Conservation (phyloP, 2,113 vertebrate species). For the Hydropotes inermis region DNA sequence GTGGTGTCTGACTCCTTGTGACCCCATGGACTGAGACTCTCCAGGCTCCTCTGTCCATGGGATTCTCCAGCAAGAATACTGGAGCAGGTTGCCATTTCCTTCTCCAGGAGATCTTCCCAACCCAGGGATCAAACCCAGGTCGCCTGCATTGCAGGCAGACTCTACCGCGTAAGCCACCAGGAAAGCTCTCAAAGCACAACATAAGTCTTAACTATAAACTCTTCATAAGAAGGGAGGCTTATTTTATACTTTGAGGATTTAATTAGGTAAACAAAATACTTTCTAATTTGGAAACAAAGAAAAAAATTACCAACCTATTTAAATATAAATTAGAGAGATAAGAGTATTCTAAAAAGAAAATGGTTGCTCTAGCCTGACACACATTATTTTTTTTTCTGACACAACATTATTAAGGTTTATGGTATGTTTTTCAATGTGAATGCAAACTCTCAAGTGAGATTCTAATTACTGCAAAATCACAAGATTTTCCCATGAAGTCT, state of each 20-base stretch:
- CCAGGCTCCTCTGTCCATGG: not conserved
- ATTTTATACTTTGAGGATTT: not conserved
- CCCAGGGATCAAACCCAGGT: not conserved
- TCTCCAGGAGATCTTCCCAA: not conserved
- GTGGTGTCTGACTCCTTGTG: not conserved
- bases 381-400: not conserved
- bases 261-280: not conserved
- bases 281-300: constrained; percentile 20
- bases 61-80: not conserved
- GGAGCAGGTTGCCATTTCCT: not conserved
- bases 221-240: not conserved
- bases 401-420: not conserved
- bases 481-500: not conserved
- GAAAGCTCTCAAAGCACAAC: not conserved
- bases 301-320: not conserved
- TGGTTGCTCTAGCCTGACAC: not conserved
- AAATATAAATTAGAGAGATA: not conserved
- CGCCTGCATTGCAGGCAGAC: not conserved
- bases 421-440: not conserved
- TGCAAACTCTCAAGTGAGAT: not conserved
- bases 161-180: not conserved
- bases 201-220: not conserved
- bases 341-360: not conserved
- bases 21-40: not conserved
- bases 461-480: not conserved